Evolutionary conservation across 2,888 invertebrate species (phyloP).

Genomic region (Mythimna vitellina): DNA sequence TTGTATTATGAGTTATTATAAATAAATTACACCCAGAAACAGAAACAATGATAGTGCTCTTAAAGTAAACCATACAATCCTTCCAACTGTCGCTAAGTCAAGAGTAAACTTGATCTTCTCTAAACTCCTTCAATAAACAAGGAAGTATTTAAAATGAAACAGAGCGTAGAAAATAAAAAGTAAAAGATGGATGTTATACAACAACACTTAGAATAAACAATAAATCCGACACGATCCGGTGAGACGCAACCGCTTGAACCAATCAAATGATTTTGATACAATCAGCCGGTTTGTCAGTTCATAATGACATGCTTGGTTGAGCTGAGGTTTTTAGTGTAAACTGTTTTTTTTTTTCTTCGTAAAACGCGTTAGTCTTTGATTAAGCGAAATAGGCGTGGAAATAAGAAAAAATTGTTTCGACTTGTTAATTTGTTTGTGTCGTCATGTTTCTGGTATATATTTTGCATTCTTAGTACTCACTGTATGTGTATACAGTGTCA

Average conservation of each 20-base stretch:
- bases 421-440: not conserved
- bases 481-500: no score
- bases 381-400: not conserved
- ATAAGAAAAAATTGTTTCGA: not conserved
- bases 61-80: not conserved
- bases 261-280: constrained; percentile 53
- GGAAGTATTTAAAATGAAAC: constrained; percentile 47
- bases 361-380: not conserved
- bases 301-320: constrained; percentile 52
- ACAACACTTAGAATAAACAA: constrained; percentile 65
- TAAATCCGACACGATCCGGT: constrained; percentile 48
- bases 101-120: constrained; percentile 23
- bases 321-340: constrained; percentile 1
- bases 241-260: constrained; percentile 53
- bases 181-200: constrained; percentile 53
- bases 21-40: no score
- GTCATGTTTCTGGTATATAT: not conserved
- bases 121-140: constrained; percentile 16
- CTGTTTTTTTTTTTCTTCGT: constrained; percentile 5
- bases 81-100: not conserved
- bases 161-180: constrained; percentile 63
- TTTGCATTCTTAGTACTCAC: not conserved
- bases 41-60: no score
- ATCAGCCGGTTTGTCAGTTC: constrained; percentile 58
- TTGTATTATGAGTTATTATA: no score